Percentiles rank a stretch among this genome's conserved stretches.
Evolutionary conservation across 1,140 invertebrate species (phyloP).

Genomic region (Phthorimaea operculella): DNA sequence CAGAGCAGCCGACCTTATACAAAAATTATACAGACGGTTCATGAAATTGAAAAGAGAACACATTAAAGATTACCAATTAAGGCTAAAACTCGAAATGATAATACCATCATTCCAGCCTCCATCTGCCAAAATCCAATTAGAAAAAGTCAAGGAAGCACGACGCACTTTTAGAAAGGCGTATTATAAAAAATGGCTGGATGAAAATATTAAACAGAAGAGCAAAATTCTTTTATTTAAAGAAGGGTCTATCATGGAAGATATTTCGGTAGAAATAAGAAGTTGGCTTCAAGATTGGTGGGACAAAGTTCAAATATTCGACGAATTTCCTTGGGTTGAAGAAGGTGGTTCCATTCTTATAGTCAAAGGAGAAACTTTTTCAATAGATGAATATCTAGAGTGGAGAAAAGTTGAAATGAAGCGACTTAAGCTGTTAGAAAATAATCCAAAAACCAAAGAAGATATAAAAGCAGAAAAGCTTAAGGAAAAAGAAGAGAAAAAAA

Average conservation of each 20-base stretch:
- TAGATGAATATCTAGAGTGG: slow-evolving; percentile 55
- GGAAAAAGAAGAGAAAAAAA: slow-evolving; percentile 42
- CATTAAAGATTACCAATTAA: slow-evolving; percentile 30
- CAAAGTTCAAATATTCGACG: slow-evolving; percentile 44
- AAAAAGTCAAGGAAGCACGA: slow-evolving; percentile 64
- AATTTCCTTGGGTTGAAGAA: slow-evolving; percentile 56
- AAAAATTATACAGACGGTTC: slow-evolving; percentile 38
- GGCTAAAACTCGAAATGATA: slow-evolving; percentile 45
- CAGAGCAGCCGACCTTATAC: slow-evolving; percentile 39
- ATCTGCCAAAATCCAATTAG: slow-evolving; percentile 57
- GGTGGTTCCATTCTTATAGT: slow-evolving; percentile 56
- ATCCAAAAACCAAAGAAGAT: slow-evolving; percentile 49
- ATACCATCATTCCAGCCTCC: slow-evolving; percentile 38
- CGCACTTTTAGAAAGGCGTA: slow-evolving; percentile 63
- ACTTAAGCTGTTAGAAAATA: slow-evolving; percentile 39
- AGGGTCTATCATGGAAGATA: slow-evolving; percentile 75
- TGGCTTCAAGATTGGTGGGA: slow-evolving; percentile 74
- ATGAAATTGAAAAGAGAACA: slow-evolving; percentile 46
- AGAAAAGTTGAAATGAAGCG: slow-evolving; percentile 43
- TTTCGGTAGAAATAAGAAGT: slow-evolving; percentile 74
- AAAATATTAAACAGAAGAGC: slow-evolving; percentile 68
- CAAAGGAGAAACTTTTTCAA: slow-evolving; percentile 53
- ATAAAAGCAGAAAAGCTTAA: slow-evolving; percentile 53
- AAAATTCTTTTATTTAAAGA: slow-evolving; percentile 68
- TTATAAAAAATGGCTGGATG: slow-evolving; percentile 63